Percentiles rank a stretch among this genome's conserved stretches.
Conservation (phyloP, 2,797 vertebrate genomes). For the Hafferia zeledoni region DNA sequence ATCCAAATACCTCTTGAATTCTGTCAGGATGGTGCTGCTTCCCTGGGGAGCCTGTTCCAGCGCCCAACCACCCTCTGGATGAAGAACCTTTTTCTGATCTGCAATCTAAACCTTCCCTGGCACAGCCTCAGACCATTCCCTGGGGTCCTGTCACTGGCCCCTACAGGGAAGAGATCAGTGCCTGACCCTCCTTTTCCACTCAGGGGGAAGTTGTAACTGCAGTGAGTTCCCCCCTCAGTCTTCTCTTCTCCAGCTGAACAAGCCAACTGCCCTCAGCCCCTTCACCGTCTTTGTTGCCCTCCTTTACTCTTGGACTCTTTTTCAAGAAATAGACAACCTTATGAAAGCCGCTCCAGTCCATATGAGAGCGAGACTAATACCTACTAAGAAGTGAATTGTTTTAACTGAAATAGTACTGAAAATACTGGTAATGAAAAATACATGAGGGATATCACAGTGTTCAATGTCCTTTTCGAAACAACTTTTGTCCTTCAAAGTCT, state of each 20-base stretch:
- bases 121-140: not conserved
- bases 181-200: not conserved
- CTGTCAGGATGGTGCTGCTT: not conserved
- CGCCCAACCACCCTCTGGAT: too few relatives aligned
- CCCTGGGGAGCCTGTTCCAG: not conserved
- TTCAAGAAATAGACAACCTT: not conserved
- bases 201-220: not conserved
- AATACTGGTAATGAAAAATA: conserved; percentile 8
- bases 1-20: not conserved
- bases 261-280: not conserved
- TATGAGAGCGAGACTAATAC: not conserved
- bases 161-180: not conserved
- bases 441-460: not conserved
- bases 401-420: not conserved
- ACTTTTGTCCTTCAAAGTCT: not conserved
- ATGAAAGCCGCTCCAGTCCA: not conserved
- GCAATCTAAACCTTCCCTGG: not conserved
- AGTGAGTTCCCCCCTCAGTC: not conserved
- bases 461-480: not conserved
- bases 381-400: not conserved
- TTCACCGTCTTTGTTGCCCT: not conserved
- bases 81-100: too few relatives aligned
- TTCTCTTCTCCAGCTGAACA: not conserved
- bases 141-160: not conserved
- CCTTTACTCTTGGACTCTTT: not conserved